A percentile compares a stretch with the other conserved stretches of the same genome.
phyloP scores from a whole-genome alignment of 2,113 vertebrate genomes.

The Megaptera novaeangliae region DNA sequence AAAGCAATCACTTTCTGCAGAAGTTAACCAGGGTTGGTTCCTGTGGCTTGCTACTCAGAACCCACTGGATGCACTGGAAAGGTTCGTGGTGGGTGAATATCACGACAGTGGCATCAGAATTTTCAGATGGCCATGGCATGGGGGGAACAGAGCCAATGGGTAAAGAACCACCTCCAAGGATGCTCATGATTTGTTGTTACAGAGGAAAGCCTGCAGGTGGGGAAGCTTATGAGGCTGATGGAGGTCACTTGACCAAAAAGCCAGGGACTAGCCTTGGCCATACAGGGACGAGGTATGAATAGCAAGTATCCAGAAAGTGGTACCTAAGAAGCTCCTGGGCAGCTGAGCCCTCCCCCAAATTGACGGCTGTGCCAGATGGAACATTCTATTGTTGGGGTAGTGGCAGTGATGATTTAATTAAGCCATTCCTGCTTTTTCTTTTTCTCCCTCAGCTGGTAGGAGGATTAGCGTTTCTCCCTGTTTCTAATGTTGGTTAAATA shows the following conservation, averaged over 20 bases:
- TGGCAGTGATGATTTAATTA: neutral
- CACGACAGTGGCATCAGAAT: neutral
- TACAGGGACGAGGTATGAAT: too few relatives aligned
- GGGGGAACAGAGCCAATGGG: neutral
- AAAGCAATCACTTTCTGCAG: neutral
- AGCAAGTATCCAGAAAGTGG: neutral
- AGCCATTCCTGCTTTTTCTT: neutral
- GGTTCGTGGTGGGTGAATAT: too few relatives aligned
- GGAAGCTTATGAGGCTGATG: neutral
- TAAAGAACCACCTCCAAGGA: neutral
- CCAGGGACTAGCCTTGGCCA: too few relatives aligned
- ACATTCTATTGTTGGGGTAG: neutral
- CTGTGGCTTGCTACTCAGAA: neutral
- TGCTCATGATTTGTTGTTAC: neutral
- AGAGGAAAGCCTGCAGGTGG: neutral
- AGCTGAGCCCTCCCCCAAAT: neutral
- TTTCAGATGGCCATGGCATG: neutral
- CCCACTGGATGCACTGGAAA: neutral
- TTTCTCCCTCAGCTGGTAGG: neutral
- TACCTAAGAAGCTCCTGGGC: neutral
- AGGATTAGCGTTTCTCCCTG: neutral
- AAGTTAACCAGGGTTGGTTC: neutral
- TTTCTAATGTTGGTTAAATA: conserved; percentile 39
- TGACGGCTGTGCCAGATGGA: neutral
- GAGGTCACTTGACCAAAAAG: neutral